Percentiles rank a stretch among this genome's conserved stretches.
These are phyloP conservation scores for Parthenolecanium corni DNA, from an alignment of 2,888 invertebrate species.

Conservation along the genomic window DNA sequence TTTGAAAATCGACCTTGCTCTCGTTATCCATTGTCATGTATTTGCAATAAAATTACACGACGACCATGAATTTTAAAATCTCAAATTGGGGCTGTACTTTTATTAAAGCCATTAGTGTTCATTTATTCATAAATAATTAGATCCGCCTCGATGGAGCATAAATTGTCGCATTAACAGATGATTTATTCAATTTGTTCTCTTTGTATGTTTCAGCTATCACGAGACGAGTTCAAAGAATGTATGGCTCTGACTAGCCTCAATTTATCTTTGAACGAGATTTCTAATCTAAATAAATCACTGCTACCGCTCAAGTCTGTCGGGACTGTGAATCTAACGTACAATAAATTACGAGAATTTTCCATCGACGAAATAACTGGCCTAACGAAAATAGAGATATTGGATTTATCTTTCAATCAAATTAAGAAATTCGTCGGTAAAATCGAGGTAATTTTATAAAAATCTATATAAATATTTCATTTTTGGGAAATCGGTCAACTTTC, in stretches of 20 bases:
- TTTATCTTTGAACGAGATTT: constrained; percentile 59
- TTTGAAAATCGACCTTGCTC: no score
- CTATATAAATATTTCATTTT: no score
- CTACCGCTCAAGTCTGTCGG: constrained; percentile 54
- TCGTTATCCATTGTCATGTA: no score
- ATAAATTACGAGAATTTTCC: constrained; percentile 63
- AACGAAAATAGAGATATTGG: constrained; percentile 55
- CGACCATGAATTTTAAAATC: no score
- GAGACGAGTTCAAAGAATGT: constrained; percentile 63
- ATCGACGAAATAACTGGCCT: constrained; percentile 66
- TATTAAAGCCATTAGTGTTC: no score
- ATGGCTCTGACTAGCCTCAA: constrained; percentile 57
- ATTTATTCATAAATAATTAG: no score
- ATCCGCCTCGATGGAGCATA: neutral
- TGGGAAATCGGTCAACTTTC: no score
- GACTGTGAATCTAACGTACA: constrained; percentile 62
- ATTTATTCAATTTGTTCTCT: neutral
- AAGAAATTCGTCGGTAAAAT: constrained; percentile 52
- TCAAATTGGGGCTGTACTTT: no score
- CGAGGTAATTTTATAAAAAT: constrained; percentile 43
- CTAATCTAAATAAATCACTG: constrained; percentile 59
- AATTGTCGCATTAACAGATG: neutral
- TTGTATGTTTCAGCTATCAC: constrained; percentile 46
- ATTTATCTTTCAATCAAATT: constrained; percentile 66
- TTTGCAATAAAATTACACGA: no score